Base-by-base conservation (phyloP, 2,113 vertebrate genomes). In the Neogale vison region DNA sequence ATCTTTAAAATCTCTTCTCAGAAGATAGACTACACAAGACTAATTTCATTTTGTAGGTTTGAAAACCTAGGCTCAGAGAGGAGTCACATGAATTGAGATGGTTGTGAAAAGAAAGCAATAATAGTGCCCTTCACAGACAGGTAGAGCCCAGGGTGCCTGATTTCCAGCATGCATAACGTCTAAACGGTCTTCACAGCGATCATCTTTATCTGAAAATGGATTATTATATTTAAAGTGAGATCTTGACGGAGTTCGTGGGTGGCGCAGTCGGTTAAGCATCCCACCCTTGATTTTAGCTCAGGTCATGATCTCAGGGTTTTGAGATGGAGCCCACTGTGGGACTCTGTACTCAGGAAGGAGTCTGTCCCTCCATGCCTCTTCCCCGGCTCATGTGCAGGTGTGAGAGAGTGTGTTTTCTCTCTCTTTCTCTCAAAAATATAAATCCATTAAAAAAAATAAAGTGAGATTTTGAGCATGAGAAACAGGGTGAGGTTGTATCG, bases 191-290 rank as follows among this genome's bases (percentile, higher is more conserved):
- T 93, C 24, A 61, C 9, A 57, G 47, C 71, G 80, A 52, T 61
- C 4, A 29, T 88, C 57, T 72, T 39, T 57, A 1, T 18, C 26
- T 63, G 59, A 76, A 95, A 79, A 71, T 59, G 82, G 13, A 24
- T 82, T n/a, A 47, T 61, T 85, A 31, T 42, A 79, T 74, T 87
- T 87, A 65, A 93, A 95, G 29, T 47, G 72, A 76, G 42, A 17
- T 76, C 24, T 76, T 76, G 72, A 71, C 8, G 0, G 18, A 36
- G 34, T 36, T 34, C 67, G 8, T 69, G 67, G 14, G 63, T 67
- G 15, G 63, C 14, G 34, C 15, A 67, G 63, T 67, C 7, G 31
- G 31, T 34, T 67, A 34, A 67, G 63, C 31, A 17, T 67, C 31
- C 63, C 63, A 17, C 67, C n/a, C 34, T 36, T 10, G 34, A 36